A percentile compares a stretch with the other conserved stretches of the same genome.
phyloP scores from a whole-genome alignment of 2,888 invertebrate genomes.

The Clostera curtula region DNA sequence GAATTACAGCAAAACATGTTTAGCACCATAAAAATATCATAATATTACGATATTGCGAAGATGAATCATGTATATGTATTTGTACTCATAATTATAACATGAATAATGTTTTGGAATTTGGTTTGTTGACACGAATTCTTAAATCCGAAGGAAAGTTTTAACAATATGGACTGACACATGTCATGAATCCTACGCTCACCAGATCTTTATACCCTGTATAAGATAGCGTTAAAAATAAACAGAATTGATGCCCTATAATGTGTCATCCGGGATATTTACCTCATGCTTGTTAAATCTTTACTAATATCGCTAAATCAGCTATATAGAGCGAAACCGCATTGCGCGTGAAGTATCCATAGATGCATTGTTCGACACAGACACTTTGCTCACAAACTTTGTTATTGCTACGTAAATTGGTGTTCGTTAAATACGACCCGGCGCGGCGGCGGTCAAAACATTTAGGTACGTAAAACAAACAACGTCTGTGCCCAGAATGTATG shows the following conservation, averaged over 20 bases:
- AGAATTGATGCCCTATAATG: no score
- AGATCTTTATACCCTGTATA: no score
- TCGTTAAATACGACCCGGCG: conserved; percentile 14
- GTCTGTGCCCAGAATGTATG: conserved; percentile 14
- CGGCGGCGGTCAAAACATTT: conserved; percentile 22
- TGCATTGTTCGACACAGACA: no score
- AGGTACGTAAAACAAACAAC: conserved; percentile 13
- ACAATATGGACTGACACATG: conserved; percentile 11
- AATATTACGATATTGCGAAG: conserved; percentile 24
- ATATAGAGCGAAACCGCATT: no score
- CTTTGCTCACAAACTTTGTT: conserved; percentile 13
- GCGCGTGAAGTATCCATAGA: no score
- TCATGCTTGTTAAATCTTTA: no score
- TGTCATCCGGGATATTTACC: no score
- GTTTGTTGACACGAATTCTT: conserved; percentile 7
- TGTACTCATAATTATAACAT: conserved; percentile 11
- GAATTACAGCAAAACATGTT: no score
- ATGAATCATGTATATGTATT: conserved; percentile 11
- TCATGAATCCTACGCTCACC: no score
- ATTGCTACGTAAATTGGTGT: conserved; percentile 17
- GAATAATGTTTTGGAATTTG: conserved; percentile 18
- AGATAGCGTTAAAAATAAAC: no score
- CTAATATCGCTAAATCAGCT: no score
- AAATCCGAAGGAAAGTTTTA: conserved; percentile 9
- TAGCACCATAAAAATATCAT: conserved; percentile 10